Evolutionary conservation across 2,888 invertebrate species (phyloP).

Genomic region (Andricus quercusramuli): DNA sequence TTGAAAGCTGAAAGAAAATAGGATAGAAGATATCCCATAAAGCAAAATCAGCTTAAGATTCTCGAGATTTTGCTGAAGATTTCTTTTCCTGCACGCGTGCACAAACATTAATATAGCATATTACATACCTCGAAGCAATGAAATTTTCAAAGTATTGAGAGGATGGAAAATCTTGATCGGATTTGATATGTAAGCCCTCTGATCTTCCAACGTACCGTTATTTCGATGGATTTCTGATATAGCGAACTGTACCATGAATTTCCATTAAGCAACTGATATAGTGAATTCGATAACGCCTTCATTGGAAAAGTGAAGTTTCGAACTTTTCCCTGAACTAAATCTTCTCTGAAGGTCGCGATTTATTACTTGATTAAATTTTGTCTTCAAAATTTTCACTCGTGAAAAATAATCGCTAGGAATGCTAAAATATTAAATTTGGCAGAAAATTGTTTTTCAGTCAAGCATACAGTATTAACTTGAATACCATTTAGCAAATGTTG

Average conservation of each 20-base stretch:
- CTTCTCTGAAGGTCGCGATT: background rate
- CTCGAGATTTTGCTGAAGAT: background rate
- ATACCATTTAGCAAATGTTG: too few relatives aligned
- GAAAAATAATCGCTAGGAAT: too few relatives aligned
- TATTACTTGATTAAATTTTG: background rate
- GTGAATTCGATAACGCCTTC: constrained; percentile 3
- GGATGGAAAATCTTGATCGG: constrained; percentile 19
- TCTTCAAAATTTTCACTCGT: background rate
- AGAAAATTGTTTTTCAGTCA: too few relatives aligned
- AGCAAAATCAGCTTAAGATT: background rate
- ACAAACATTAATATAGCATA: constrained; percentile 12
- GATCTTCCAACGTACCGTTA: background rate
- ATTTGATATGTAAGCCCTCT: background rate
- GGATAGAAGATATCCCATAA: background rate
- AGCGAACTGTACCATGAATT: background rate
- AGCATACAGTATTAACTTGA: too few relatives aligned
- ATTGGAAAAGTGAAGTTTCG: constrained; percentile 8
- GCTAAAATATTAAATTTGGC: background rate
- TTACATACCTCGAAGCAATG: background rate
- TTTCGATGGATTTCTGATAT: constrained; percentile 20
- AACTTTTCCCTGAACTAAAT: background rate
- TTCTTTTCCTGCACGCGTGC: background rate
- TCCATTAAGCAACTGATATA: constrained; percentile 20
- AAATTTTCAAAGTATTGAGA: constrained; percentile 5
- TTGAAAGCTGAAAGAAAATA: background rate